Percentiles rank a stretch among this genome's conserved stretches.
Evolutionary conservation across 2,888 invertebrate genomes (phyloP).

Genomic region (Synanthedon myopaeformis): DNA sequence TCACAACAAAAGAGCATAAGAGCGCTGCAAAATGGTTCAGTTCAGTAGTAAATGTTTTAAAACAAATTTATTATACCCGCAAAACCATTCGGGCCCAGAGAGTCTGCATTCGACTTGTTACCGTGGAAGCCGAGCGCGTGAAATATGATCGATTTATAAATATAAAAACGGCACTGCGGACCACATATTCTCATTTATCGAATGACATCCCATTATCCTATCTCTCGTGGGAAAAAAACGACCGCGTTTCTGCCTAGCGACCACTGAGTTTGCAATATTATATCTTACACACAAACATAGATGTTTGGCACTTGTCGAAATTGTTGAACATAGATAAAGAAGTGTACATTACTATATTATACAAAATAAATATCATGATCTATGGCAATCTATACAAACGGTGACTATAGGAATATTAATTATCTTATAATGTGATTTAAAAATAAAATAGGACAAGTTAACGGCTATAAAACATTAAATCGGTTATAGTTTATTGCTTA

Average conservation of each 20-base stretch:
- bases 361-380: too few species aligned
- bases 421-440: too few species aligned
- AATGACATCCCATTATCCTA: slow-evolving; percentile 6
- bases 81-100: not conserved
- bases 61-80: not conserved
- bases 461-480: too few species aligned
- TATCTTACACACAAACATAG: too few species aligned
- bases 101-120: not conserved
- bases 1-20: not conserved
- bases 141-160: slow-evolving; percentile 11
- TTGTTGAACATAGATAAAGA: too few species aligned
- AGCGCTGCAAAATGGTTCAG: not conserved
- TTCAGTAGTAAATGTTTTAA: not conserved
- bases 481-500: too few species aligned
- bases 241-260: not conserved
- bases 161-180: slow-evolving; percentile 2
- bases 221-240: slow-evolving; percentile 3
- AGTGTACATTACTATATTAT: too few species aligned
- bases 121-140: not conserved
- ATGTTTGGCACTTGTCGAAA: too few species aligned
- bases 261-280: not conserved
- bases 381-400: too few species aligned
- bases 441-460: too few species aligned
- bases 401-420: too few species aligned
- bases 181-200: slow-evolving; percentile 17